Conservation (phyloP, 2,113 vertebrate species). For the Ochotona princeps region DNA sequence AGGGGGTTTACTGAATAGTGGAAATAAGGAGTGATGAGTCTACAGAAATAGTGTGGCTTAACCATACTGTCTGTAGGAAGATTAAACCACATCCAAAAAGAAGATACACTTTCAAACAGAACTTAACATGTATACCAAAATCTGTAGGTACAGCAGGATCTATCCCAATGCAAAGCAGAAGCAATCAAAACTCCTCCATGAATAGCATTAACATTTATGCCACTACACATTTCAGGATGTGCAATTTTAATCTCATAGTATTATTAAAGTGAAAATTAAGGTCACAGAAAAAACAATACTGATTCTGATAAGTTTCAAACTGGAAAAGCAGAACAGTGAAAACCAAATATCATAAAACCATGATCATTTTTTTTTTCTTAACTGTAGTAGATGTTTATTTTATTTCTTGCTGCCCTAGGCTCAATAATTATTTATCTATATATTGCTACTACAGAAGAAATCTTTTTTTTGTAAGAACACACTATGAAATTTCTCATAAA, state of each 20-base stretch:
- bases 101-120: background rate
- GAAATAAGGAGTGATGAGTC: background rate
- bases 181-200: background rate
- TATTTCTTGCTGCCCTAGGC: background rate
- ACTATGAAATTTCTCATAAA: conserved; percentile 58
- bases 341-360: background rate
- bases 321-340: background rate
- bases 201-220: background rate
- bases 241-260: background rate
- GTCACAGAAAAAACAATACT: background rate
- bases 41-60: background rate
- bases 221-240: background rate
- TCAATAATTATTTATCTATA: conserved; percentile 33
- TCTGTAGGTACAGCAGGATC: background rate
- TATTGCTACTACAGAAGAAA: background rate
- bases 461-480: background rate
- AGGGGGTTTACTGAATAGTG: background rate
- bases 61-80: background rate
- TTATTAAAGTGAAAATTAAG: background rate
- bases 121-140: background rate
- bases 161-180: background rate
- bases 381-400: conserved; percentile 14
- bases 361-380: background rate
- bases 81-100: background rate
- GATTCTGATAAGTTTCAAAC: background rate